Conservation (phyloP, 2,888 invertebrate species). For the Tachina grossa region DNA sequence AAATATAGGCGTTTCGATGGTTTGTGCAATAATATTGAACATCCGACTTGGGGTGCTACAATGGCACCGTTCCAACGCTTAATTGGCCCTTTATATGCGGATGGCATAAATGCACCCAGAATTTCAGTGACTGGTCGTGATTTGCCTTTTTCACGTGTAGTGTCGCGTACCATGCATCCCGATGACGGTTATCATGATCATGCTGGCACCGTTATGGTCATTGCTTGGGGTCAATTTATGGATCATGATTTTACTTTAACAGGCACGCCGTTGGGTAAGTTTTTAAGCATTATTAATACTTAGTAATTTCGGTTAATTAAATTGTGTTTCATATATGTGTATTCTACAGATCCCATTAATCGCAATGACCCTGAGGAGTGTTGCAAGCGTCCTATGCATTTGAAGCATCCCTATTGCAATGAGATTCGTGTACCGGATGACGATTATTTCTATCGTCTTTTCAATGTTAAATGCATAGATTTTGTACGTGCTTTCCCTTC, state of each 20-base stretch:
- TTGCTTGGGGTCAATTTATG: conserved; percentile 97
- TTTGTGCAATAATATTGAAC: conserved; percentile 93
- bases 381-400: conserved; percentile 90
- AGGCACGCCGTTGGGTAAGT: conserved; percentile 92
- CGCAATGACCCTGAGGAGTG: conserved; percentile 96
- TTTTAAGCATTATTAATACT: neutral
- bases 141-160: conserved; percentile 91
- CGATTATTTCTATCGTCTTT: conserved; percentile 94
- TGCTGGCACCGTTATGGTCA: conserved; percentile 95
- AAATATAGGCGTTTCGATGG: conserved; percentile 94
- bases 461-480: conserved; percentile 93
- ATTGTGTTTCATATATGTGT: neutral
- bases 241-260: conserved; percentile 96
- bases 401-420: conserved; percentile 95
- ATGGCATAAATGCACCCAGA: conserved; percentile 92
- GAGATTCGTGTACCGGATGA: conserved; percentile 94
- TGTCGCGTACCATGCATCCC: conserved; percentile 95
- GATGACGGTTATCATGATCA: conserved; percentile 97
- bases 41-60: conserved; percentile 95
- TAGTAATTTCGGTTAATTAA: too few species aligned
- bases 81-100: conserved; percentile 90
- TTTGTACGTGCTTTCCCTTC: conserved; percentile 95
- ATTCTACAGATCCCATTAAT: conserved; percentile 88
- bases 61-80: conserved; percentile 93
- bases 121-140: conserved; percentile 90